Evolutionary conservation across 2,797 vertebrate species (phyloP).

Genomic region (Sebastes dallii): DNA sequence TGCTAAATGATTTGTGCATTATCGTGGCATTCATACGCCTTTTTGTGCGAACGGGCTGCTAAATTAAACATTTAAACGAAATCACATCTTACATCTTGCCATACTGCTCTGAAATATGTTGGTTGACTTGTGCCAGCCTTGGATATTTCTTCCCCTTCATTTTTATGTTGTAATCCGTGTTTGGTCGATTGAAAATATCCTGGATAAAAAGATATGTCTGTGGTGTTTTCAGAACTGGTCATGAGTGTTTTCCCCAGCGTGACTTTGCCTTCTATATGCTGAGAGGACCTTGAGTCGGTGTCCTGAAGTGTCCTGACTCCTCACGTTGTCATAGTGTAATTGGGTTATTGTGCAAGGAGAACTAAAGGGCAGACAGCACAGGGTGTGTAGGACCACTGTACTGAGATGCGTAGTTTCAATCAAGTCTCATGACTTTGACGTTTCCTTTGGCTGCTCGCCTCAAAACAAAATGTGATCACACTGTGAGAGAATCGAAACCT

Average conservation of each 20-base stretch:
- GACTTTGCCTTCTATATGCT: neutral
- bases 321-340: constrained; percentile 1
- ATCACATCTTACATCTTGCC: too few relatives aligned
- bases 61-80: too few relatives aligned
- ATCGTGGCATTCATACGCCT: too few relatives aligned
- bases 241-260: neutral
- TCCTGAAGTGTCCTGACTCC: constrained; percentile 5
- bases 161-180: neutral
- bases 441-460: neutral
- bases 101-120: neutral
- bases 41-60: too few relatives aligned
- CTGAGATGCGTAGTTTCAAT: neutral
- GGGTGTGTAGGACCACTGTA: neutral
- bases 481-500: constrained; percentile 8
- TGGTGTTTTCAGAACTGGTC: neutral
- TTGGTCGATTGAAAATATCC: neutral
- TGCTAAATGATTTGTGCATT: too few relatives aligned
- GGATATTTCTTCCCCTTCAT: neutral
- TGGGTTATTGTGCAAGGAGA: neutral
- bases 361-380: neutral
- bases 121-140: neutral
- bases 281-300: neutral
- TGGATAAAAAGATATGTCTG: neutral
- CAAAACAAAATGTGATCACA: constrained; percentile 4
- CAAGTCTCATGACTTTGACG: constrained; percentile 17